Evolutionary conservation across 2,113 vertebrate species (phyloP).

Genomic region (Nycticorax nycticorax): DNA sequence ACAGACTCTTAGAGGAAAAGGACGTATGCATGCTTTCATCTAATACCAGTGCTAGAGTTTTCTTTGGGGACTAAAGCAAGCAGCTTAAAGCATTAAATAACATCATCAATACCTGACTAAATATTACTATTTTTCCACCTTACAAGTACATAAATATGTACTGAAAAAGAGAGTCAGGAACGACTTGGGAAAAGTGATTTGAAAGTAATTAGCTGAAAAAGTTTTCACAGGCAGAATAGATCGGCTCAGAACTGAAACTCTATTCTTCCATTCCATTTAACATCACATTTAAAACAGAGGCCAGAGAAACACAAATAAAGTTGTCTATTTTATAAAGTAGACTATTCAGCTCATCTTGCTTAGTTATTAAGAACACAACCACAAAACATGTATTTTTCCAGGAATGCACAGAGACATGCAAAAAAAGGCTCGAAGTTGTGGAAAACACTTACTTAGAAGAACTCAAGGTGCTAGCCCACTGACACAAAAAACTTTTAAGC

Average conservation of each 20-base stretch:
- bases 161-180: neutral
- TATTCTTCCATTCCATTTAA: neutral
- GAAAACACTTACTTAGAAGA: neutral
- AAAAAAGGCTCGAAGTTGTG: neutral
- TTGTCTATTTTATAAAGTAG: neutral
- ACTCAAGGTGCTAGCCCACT: neutral
- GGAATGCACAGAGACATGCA: neutral
- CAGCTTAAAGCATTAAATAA: neutral
- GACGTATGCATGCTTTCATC: neutral
- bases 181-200: neutral
- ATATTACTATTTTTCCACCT: neutral
- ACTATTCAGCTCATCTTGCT: neutral
- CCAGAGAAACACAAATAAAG: neutral
- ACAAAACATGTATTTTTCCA: neutral
- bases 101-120: too few species aligned
- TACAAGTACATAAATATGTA: neutral
- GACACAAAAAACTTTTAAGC: neutral
- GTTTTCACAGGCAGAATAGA: neutral
- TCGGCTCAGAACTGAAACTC: neutral
- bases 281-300: neutral
- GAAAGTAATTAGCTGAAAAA: neutral
- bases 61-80: slow-evolving; percentile 15
- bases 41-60: neutral
- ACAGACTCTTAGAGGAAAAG: neutral
- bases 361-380: neutral